These are phyloP conservation scores for Cacatua alba DNA, from an alignment of 2,113 vertebrate genomes.

Conservation along the genomic window DNA sequence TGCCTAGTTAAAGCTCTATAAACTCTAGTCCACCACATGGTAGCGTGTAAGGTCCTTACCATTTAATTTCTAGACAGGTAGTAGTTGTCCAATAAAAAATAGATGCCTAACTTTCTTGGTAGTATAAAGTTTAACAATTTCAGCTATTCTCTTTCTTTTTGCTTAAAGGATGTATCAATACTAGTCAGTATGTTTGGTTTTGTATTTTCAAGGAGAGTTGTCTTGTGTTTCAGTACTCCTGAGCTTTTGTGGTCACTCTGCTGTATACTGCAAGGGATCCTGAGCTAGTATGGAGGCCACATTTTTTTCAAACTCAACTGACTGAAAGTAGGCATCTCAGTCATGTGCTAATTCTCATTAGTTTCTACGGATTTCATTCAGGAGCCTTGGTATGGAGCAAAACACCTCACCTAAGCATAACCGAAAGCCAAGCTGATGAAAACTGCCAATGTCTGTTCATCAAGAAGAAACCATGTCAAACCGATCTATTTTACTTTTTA, in stretches of 20 bases:
- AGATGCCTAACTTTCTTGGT: background rate
- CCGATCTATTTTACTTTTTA: background rate
- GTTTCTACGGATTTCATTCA: background rate
- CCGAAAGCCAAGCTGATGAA: background rate
- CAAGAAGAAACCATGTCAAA: background rate
- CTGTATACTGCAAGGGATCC: background rate
- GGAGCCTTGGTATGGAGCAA: background rate
- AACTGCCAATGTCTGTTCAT: background rate
- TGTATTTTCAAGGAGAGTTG: background rate
- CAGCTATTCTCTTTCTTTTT: background rate
- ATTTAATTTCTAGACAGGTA: background rate
- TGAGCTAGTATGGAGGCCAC: background rate
- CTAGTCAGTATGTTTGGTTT: background rate
- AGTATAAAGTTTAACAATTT: background rate
- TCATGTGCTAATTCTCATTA: background rate
- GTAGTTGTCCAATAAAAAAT: background rate
- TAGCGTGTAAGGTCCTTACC: background rate
- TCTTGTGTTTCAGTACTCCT: background rate
- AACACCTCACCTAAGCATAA: background rate
- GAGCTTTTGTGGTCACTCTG: background rate
- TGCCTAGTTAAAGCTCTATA: background rate
- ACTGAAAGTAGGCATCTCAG: background rate
- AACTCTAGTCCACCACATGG: background rate
- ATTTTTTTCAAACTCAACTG: background rate
- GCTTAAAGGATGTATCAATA: background rate